Evolutionary conservation across 2,113 vertebrate species (phyloP).

Genomic region (Coreoperca whiteheadi): DNA sequence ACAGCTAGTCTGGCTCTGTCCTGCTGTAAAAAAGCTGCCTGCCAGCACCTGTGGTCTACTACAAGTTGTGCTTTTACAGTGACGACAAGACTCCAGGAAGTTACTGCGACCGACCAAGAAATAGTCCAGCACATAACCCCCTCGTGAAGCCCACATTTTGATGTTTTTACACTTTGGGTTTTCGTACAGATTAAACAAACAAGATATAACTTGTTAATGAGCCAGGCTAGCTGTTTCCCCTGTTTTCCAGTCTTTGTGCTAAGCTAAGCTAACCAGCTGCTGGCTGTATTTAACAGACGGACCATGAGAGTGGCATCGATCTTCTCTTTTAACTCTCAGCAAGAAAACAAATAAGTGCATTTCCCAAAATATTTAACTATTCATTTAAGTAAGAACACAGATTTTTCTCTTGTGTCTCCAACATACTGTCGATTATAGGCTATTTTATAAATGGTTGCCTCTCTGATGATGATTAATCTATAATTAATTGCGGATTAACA

Average conservation of each 20-base stretch:
- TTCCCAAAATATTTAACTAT: background rate
- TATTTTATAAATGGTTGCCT: constrained; percentile 34
- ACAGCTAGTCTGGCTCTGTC: background rate
- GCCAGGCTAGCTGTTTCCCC: background rate
- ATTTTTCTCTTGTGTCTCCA: background rate
- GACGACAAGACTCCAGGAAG: too few relatives aligned
- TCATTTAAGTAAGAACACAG: constrained; percentile 8
- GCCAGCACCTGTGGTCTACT: too few relatives aligned
- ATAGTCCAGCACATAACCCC: too few relatives aligned
- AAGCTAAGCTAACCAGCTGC: background rate
- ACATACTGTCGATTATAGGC: background rate
- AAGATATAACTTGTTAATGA: too few relatives aligned
- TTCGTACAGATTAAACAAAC: too few relatives aligned
- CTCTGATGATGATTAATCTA: constrained; percentile 48
- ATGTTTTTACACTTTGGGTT: too few relatives aligned
- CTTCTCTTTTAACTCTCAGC: background rate
- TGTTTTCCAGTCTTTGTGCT: background rate
- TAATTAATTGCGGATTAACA: constrained; percentile 35
- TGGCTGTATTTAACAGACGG: background rate
- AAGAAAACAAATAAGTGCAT: too few relatives aligned
- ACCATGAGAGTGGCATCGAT: background rate
- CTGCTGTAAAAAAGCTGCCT: too few relatives aligned
- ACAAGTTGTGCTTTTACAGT: too few relatives aligned
- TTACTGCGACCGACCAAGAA: too few relatives aligned
- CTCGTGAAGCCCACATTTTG: too few relatives aligned